A percentile compares a stretch with the other conserved stretches of the same genome.
Conservation (phyloP, 1,140 invertebrate genomes). For the Epicauta chinensis region DNA sequence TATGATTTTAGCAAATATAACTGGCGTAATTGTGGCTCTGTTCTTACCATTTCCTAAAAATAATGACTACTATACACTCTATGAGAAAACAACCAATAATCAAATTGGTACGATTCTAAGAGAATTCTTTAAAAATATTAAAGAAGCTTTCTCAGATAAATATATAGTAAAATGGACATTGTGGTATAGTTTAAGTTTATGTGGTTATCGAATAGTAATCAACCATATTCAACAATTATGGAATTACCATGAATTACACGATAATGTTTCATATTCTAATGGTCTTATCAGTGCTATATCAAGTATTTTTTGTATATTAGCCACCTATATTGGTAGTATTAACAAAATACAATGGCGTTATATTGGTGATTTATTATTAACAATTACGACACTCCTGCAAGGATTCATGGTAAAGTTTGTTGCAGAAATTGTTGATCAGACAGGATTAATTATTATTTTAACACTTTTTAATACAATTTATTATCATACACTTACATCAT, state of each 20-base stretch:
- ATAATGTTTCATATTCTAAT: background rate
- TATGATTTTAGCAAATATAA: constrained; percentile 4
- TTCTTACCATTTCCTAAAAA: background rate
- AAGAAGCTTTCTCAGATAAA: constrained; percentile 1
- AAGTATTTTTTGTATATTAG: constrained; percentile 1
- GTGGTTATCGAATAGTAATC: constrained; percentile 1
- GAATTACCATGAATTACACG: background rate
- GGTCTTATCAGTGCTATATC: background rate
- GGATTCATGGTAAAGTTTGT: constrained; percentile 6
- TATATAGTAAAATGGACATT: constrained; percentile 10
- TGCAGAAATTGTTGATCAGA: background rate
- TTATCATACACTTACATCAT: constrained; percentile 1
- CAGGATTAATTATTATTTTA: constrained; percentile 6
- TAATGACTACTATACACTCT: background rate
- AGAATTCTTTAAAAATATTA: background rate
- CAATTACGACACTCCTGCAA: constrained; percentile 1
- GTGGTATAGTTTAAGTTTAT: constrained; percentile 2
- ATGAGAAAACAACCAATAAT: background rate
- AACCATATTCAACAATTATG: constrained; percentile 3
- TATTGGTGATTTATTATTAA: constrained; percentile 3
- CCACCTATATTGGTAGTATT: background rate
- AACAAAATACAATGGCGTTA: constrained; percentile 1
- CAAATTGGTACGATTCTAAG: background rate
- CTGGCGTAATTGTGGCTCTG: background rate
- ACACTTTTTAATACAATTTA: constrained; percentile 2